Percentiles rank a stretch among this genome's conserved stretches.
Conservation (phyloP, 2,888 invertebrate genomes). For the Limnephilus lunatus region DNA sequence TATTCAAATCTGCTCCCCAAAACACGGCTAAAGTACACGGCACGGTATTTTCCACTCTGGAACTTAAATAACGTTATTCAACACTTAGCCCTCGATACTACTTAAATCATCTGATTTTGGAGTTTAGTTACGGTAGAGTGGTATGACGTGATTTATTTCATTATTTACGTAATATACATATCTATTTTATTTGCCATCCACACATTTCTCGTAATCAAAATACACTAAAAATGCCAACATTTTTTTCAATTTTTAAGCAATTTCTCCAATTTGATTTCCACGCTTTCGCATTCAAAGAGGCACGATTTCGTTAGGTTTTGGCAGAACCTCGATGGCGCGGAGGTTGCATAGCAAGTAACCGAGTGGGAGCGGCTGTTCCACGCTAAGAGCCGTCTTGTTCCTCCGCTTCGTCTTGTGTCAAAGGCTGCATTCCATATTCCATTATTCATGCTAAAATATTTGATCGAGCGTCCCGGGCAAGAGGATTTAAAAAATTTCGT, state of each 20-base stretch:
- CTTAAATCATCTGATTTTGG: no score
- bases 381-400: constrained; percentile 23
- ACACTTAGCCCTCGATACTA: no score
- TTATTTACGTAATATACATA: no score
- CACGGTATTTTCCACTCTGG: no score
- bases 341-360: constrained; percentile 4
- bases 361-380: not conserved
- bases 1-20: no score
- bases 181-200: not conserved
- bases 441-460: constrained; percentile 31
- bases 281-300: not conserved
- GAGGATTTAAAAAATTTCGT: not conserved
- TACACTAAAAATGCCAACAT: not conserved
- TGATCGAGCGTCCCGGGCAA: constrained; percentile 12
- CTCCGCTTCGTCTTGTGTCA: constrained; percentile 15
- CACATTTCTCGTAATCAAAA: not conserved
- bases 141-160: no score
- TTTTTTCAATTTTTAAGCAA: not conserved
- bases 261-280: constrained; percentile 9
- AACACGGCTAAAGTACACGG: no score
- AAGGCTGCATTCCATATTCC: constrained; percentile 38
- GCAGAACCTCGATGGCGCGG: not conserved
- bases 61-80: no score
- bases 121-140: no score
- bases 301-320: constrained; percentile 28